phyloP scores from a whole-genome alignment of 2,888 invertebrate species.

The Poecilobothrus nobilitatus region DNA sequence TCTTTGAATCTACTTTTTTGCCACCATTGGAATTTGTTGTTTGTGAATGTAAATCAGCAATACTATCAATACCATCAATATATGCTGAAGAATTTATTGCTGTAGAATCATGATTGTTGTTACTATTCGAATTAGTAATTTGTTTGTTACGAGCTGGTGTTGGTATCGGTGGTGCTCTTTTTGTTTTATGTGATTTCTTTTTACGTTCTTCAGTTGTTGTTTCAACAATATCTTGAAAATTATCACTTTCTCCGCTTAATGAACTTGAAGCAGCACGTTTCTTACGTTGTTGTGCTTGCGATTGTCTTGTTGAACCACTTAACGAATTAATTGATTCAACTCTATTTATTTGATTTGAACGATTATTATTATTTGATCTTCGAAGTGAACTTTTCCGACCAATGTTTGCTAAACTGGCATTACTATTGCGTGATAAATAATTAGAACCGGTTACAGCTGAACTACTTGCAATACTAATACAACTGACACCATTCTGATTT shows the following conservation, averaged over 20 bases:
- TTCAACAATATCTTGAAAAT: conserved; percentile 45
- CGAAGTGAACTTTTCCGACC: conserved; percentile 37
- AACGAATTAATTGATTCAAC: not conserved
- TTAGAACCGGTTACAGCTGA: conserved; percentile 41
- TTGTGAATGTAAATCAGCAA: conserved; percentile 1
- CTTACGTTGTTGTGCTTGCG: conserved; percentile 65
- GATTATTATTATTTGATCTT: conserved; percentile 33
- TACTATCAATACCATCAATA: not conserved
- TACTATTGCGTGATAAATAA: conserved; percentile 33
- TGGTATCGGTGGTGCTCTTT: conserved; percentile 49
- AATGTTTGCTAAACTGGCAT: conserved; percentile 24
- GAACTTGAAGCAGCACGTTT: conserved; percentile 60
- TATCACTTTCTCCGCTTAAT: conserved; percentile 54
- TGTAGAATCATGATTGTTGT: conserved; percentile 2
- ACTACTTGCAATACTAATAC: conserved; percentile 66
- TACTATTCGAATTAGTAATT: conserved; percentile 14
- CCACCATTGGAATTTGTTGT: conserved; percentile 16
- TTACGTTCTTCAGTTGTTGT: conserved; percentile 49
- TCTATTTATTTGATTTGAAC: conserved; percentile 15
- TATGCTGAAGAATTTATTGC: not conserved
- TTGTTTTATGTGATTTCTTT: conserved; percentile 51
- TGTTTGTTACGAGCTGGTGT: conserved; percentile 25
- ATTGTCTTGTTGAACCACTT: conserved; percentile 47
- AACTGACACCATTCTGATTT: conserved; percentile 66
- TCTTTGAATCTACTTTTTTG: conserved; percentile 10